A percentile compares a stretch with the other conserved stretches of the same genome.
These are phyloP conservation scores for Cephus spinipes DNA, from an alignment of 2,888 invertebrate species.

Conservation along the genomic window DNA sequence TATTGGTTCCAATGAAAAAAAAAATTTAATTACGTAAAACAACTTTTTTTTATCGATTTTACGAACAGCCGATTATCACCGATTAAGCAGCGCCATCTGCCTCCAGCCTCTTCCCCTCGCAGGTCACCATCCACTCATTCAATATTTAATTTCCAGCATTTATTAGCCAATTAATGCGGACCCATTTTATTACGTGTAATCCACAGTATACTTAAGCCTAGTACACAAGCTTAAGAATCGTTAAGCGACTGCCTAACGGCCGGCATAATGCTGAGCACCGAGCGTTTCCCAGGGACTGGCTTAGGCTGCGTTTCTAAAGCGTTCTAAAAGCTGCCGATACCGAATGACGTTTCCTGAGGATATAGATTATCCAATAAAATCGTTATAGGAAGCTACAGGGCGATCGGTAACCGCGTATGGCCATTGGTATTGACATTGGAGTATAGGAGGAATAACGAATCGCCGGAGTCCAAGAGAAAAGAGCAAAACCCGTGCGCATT, in stretches of 20 bases:
- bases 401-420: background rate
- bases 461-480: background rate
- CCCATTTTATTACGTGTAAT: background rate
- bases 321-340: background rate
- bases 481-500: slow-evolving; percentile 40
- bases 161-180: background rate
- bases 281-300: background rate
- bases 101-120: no score
- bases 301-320: background rate
- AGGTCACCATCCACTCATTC: no score
- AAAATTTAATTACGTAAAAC: no score
- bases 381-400: background rate
- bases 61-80: background rate
- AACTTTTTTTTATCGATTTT: background rate
- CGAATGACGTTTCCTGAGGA: slow-evolving; percentile 35
- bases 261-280: background rate
- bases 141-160: background rate
- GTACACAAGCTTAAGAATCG: background rate
- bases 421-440: background rate
- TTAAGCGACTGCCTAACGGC: background rate
- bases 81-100: no score
- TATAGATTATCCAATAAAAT: slow-evolving; percentile 27
- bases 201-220: background rate
- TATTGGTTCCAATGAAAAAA: background rate
- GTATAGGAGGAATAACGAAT: background rate